Evolutionary conservation across 1,140 invertebrate species (phyloP).

Genomic region (Caerostris darwini): DNA sequence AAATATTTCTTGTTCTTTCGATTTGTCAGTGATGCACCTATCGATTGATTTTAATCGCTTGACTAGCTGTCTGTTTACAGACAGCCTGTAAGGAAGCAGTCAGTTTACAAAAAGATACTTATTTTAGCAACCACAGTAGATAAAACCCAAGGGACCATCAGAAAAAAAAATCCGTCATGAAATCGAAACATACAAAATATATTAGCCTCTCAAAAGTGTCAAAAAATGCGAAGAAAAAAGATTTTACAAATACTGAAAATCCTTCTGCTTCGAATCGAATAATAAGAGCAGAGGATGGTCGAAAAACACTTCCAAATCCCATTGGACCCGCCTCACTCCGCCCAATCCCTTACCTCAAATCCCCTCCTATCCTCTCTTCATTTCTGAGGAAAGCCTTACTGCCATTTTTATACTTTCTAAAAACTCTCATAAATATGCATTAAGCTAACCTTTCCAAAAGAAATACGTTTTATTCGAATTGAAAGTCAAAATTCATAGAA

Average conservation of each 20-base stretch:
- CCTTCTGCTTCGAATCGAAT: background rate
- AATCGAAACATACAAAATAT: conserved; percentile 3
- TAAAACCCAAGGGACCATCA: background rate
- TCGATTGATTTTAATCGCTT: too few species aligned
- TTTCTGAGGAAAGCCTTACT: too few species aligned
- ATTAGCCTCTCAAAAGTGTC: background rate
- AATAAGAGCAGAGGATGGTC: background rate
- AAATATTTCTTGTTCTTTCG: too few species aligned
- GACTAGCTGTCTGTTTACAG: too few species aligned
- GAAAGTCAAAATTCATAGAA: too few species aligned
- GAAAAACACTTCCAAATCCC: background rate
- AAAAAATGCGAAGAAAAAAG: background rate
- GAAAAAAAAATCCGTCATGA: background rate
- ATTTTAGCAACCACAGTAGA: background rate
- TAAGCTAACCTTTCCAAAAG: too few species aligned
- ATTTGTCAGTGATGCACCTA: too few species aligned
- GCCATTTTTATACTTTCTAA: background rate
- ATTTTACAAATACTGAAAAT: background rate
- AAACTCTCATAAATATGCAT: background rate
- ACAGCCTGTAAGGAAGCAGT: too few species aligned
- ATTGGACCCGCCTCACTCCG: too few species aligned
- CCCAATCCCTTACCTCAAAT: too few species aligned
- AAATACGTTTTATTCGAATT: too few species aligned
- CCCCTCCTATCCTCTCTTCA: background rate
- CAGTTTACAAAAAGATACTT: too few species aligned